A percentile compares a stretch with the other conserved stretches of the same genome.
phyloP scores from a whole-genome alignment of 1,140 invertebrate species.

The Dendrolimus kikuchii region DNA sequence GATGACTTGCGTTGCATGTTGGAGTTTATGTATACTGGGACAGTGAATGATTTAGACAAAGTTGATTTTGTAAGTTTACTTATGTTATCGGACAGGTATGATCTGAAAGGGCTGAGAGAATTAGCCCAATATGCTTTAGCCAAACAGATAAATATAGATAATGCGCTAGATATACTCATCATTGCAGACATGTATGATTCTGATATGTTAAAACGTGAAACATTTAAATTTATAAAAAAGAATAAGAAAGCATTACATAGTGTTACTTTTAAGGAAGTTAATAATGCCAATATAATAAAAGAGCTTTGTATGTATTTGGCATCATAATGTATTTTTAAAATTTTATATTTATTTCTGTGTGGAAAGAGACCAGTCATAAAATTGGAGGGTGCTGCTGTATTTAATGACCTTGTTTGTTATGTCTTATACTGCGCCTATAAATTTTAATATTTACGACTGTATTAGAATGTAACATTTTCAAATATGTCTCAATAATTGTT shows the following conservation, averaged over 20 bases:
- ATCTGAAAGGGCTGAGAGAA: constrained; percentile 39
- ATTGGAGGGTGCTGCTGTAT: not conserved
- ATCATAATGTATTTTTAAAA: constrained; percentile 1
- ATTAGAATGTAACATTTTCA: not conserved
- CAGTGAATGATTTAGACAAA: constrained; percentile 40
- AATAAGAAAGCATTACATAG: constrained; percentile 31
- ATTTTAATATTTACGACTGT: not conserved
- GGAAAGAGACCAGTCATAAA: not conserved
- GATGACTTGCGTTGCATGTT: constrained; percentile 42
- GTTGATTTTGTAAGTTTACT: constrained; percentile 43
- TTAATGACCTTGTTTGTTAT: too few relatives aligned
- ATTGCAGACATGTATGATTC: constrained; percentile 51
- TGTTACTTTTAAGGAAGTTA: constrained; percentile 43
- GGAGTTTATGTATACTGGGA: constrained; percentile 55
- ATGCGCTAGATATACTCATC: constrained; percentile 45
- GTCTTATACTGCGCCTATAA: too few relatives aligned
- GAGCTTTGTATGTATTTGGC: constrained; percentile 47
- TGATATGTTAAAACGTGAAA: constrained; percentile 32
- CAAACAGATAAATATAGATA: constrained; percentile 33
- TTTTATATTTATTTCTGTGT: not conserved
- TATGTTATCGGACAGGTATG: constrained; percentile 47
- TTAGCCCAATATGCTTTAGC: constrained; percentile 38
- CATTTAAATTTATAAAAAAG: constrained; percentile 50
- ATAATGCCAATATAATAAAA: constrained; percentile 39
- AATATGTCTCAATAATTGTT: not conserved